Evolutionary conservation across 2,797 vertebrate genomes (phyloP), one percentile per base, ranked within the genome.

Genomic region (Malurus splendens): DNA sequence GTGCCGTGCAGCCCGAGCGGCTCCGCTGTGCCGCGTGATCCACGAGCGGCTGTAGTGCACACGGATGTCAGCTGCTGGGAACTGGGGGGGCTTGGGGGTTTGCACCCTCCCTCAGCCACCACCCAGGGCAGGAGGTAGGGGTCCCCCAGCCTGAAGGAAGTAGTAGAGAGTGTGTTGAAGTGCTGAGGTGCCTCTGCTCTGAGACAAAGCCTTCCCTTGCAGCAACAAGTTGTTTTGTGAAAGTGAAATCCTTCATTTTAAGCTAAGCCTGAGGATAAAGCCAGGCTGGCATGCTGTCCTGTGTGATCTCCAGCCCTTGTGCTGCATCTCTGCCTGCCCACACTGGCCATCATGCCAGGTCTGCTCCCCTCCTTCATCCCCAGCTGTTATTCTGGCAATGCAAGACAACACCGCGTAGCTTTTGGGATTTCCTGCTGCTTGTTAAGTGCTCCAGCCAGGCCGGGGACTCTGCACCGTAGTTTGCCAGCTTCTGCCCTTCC

Each of bases 1-100:
- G 15, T 38, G 60, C 38, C 0, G 0, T 1, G 2, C 57, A 45
- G 44, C 32, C 62, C 0, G 0, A 47, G 67, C 0, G 0, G 67
- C 65, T 82, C 42, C 0, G 0, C 33, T 14, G 30, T 33, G 33
- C 51, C 22, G 27, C 1, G 0, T 47, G 50, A 54, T n/a, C 2
- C 0, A 1, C 1, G 2, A 66, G 51, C 1, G 0, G 42, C 60
- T 70, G 16, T 32, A 23, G 51, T 1, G 8, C 62, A 17, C 50
- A 33, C 0, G 2, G 60, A n/a, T 6, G 3, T 25, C 80, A 70
- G 47, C 72, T 67, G n/a, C 68, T 16, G 7, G 48, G n/a, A 59
- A 4, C 2, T n/a, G n/a, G 3, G 24, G 32, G 17, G 15, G 3
- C 2, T 3, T 42, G 23, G n/a, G 22, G 18, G 7, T 14, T 61